A percentile compares a stretch with the other conserved stretches of the same genome.
phyloP scores from a whole-genome alignment of 92 coral and sea anemone species.

The Muricea muricata region DNA sequence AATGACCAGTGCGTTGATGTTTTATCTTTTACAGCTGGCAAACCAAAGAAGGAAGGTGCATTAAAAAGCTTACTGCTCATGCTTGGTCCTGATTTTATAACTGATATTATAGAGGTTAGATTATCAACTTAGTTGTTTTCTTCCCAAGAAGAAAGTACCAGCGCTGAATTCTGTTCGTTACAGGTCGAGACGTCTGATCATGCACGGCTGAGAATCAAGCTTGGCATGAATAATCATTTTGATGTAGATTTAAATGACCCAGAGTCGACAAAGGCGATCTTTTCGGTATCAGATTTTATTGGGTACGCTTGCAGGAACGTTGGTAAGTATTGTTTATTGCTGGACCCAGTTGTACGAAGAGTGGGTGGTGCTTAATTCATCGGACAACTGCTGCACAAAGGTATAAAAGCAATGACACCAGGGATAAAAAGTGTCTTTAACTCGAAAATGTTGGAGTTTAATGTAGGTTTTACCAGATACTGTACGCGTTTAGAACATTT shows the following conservation, averaged over 20 bases:
- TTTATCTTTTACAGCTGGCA: constrained; percentile 76
- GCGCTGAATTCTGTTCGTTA: not conserved
- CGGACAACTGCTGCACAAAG: too few species aligned
- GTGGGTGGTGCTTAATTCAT: too few species aligned
- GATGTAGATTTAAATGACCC: constrained; percentile 77
- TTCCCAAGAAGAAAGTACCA: not conserved
- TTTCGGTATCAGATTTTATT: constrained; percentile 87
- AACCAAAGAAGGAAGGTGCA: constrained; percentile 88
- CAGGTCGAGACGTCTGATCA: constrained; percentile 99
- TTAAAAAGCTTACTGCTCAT: constrained; percentile 87
- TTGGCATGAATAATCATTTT: constrained; percentile 92
- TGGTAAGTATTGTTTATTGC: constrained; percentile 64
- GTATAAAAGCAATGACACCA: too few species aligned
- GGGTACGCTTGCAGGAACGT: constrained; percentile 88
- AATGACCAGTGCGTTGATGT: not conserved
- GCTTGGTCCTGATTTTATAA: constrained; percentile 95
- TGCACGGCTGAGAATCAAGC: constrained; percentile 84
- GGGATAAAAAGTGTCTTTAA: too few species aligned
- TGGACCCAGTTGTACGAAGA: too few species aligned
- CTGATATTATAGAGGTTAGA: constrained; percentile 91
- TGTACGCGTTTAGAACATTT: too few species aligned
- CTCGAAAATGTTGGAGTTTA: too few species aligned
- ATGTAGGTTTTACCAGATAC: too few species aligned
- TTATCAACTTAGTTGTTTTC: not conserved
- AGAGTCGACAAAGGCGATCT: constrained; percentile 74